Conservation (phyloP, 2,113 vertebrate species). For the Amphiprion percula region DNA sequence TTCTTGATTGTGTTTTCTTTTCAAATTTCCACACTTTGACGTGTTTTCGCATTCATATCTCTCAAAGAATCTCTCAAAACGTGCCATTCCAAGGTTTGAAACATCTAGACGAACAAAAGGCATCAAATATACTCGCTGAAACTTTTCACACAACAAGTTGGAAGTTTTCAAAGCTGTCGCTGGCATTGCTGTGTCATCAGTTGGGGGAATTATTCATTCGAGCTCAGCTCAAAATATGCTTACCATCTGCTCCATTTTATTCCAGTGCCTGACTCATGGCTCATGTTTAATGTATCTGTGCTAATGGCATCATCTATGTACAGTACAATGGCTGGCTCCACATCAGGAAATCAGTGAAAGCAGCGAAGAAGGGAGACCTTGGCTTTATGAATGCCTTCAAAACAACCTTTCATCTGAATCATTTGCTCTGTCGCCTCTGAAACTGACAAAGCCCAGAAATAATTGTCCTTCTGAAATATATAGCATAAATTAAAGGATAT, state of each 20-base stretch:
- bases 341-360: slow-evolving; percentile 61
- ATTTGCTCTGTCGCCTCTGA: slow-evolving; percentile 43
- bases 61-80: background rate
- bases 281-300: slow-evolving; percentile 84
- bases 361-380: slow-evolving; percentile 39
- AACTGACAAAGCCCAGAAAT: slow-evolving; percentile 43
- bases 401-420: slow-evolving; percentile 60
- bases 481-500: slow-evolving; percentile 41
- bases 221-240: slow-evolving; percentile 79
- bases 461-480: slow-evolving; percentile 36
- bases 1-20: background rate
- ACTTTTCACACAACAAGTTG: slow-evolving; percentile 61
- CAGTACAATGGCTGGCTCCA: slow-evolving; percentile 63
- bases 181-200: slow-evolving; percentile 75
- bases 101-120: background rate
- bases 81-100: slow-evolving; percentile 11
- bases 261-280: slow-evolving; percentile 65
- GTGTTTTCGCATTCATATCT: slow-evolving; percentile 19
- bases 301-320: slow-evolving; percentile 75
- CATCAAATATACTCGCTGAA: background rate
- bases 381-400: slow-evolving; percentile 62
- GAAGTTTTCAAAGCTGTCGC: slow-evolving; percentile 61
- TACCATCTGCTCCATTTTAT: slow-evolving; percentile 83
- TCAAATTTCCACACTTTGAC: background rate
- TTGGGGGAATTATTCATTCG: slow-evolving; percentile 76